Base-by-base conservation (phyloP, 2,888 invertebrate species). In the Meiosimyza platycephala region DNA sequence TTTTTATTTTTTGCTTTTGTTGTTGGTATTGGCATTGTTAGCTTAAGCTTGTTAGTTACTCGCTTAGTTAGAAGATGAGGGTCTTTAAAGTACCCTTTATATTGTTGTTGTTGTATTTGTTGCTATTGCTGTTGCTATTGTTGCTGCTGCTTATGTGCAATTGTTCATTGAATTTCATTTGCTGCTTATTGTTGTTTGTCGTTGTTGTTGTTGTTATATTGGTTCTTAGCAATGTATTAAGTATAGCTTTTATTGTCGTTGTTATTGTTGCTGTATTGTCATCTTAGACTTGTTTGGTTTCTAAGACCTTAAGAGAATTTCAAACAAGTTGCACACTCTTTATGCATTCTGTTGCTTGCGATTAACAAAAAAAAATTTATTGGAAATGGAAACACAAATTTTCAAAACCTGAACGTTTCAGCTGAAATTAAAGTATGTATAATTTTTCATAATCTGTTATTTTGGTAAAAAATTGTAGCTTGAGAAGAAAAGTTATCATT, bases 301-400 rank as follows among this genome's bases (percentile, higher is more conserved):
- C 47, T 74, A 72, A 72, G 74, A 71, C 70, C 67, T 52, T 66
- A 75, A 72, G 72, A 74, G 67, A 66, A 70, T 66, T 72, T 66
- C 22, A 63, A 66, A 70, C 66, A 48, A 68, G 59, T 71, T 51
- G 65, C 16, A 15, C n/a, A n/a, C 55, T 51, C 51, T 66, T 64
- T 68, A 7, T 40, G 6, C 9, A 40, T 40, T 9, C 40, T 7
- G 40, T 40, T 40, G 9, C 9, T 40, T 40, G 40, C 6, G 28
- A 54, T 55, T 66, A 70, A 67, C 70, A 74, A 76, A 71, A 72
- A n/a, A 72, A 74, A 76, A 76, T 72, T 65, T 57, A 40, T 33
- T 13, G 51, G 50, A 62, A 70, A 72, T 71, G 47, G 40, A 47
- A 28, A 66, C 60, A 51, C 54, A 54, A 64, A 64, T 65, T 40